A percentile compares a stretch with the other conserved stretches of the same genome.
These are phyloP conservation scores for Strix aluco DNA, from an alignment of 2,113 vertebrate species.

Conservation along the genomic window DNA sequence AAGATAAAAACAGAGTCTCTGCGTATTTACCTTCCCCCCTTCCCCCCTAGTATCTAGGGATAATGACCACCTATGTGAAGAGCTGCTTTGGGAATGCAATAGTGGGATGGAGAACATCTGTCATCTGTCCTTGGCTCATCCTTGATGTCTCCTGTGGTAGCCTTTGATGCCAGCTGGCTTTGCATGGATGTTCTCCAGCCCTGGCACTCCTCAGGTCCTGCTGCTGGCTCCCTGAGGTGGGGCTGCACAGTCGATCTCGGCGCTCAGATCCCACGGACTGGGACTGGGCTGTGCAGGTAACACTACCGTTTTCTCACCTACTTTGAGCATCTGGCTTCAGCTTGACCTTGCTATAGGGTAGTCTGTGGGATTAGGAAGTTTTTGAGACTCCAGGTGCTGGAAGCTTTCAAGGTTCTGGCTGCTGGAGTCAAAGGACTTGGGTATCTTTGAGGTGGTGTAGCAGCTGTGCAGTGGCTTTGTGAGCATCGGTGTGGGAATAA, in stretches of 20 bases:
- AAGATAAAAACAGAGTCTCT: neutral
- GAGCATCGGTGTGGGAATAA: neutral
- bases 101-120: neutral
- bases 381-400: neutral
- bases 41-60: neutral
- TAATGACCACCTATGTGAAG: neutral
- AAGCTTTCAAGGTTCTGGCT: neutral
- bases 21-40: rapidly evolving
- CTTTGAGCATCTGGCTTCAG: neutral
- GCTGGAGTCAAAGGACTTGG: neutral
- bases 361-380: neutral
- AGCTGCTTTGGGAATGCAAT: neutral
- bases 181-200: neutral
- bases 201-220: neutral
- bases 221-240: neutral
- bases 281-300: neutral
- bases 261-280: neutral
- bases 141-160: neutral
- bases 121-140: neutral
- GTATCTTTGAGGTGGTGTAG: neutral
- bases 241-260: neutral
- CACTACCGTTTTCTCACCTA: neutral
- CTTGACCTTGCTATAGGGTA: neutral
- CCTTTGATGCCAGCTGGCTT: neutral
- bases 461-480: neutral